These are phyloP conservation scores for Ischnus inquisitorius DNA, from an alignment of 2,888 invertebrate species.

Conservation along the genomic window DNA sequence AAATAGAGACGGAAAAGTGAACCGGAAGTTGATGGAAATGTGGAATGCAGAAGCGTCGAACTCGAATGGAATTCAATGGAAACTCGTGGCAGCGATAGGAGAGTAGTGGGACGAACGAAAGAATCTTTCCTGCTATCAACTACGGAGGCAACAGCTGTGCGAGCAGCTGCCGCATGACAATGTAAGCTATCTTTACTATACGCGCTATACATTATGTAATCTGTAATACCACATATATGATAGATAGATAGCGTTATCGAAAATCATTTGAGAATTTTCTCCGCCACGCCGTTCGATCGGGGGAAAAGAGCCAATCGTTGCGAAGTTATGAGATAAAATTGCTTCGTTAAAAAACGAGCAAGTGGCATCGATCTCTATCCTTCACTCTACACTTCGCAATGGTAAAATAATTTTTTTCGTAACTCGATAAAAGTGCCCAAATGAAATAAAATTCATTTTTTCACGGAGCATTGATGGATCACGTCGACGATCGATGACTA, in stretches of 20 bases:
- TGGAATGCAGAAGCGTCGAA: not conserved
- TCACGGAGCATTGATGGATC: too few species aligned
- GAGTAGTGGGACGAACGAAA: conserved; percentile 27
- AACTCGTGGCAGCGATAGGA: conserved; percentile 6
- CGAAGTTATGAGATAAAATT: conserved; percentile 39
- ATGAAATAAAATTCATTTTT: not conserved
- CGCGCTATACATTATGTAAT: conserved; percentile 8
- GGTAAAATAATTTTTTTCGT: not conserved
- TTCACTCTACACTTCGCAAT: not conserved
- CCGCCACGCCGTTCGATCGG: conserved; percentile 24
- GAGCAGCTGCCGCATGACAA: conserved; percentile 78
- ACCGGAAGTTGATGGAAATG: conserved; percentile 4
- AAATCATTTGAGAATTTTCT: conserved; percentile 49
- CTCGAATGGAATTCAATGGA: conserved; percentile 27
- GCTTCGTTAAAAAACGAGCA: conserved; percentile 9
- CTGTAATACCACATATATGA: conserved; percentile 3
- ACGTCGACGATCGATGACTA: too few species aligned
- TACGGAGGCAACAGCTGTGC: conserved; percentile 78
- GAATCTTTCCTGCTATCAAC: conserved; percentile 70
- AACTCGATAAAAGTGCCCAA: not conserved
- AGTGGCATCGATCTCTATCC: not conserved
- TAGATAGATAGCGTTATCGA: conserved; percentile 52
- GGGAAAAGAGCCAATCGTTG: conserved; percentile 16
- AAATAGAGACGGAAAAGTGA: not conserved
- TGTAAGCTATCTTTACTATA: conserved; percentile 43